Base-by-base conservation (phyloP, 2,113 vertebrate genomes). In the Poecile atricapillus region DNA sequence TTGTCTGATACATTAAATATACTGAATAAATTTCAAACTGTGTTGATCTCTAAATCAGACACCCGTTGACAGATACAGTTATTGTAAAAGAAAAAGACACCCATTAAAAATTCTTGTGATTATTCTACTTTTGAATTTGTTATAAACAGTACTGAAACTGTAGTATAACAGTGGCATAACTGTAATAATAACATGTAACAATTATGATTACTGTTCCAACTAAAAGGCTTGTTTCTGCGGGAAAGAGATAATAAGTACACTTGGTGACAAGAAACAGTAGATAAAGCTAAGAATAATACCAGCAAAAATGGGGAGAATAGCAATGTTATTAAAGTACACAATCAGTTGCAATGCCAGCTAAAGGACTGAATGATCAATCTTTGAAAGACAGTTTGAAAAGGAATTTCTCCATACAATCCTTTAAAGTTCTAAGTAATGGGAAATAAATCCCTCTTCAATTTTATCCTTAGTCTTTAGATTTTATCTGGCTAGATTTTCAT, bases 401-500 rank as follows among this genome's bases (percentile, higher is more conserved):
- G 1, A 64, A 50, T 83, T 83, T 91, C 8, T 86, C 35, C 9
- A 17, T 52, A 19, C 2, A 77, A 24, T 4, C 2, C 46, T 75
- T 65, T 44, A 28, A 2, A 59, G 0, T 60, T 41, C 28, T 64
- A 49, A 3, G 6, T 56, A n/a, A 63, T 12, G 8, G 15, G 4
- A 73, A 68, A 64, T 31, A 52, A 82, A 91, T n/a, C 21, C 10
- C 28, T 65, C 33, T 43, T 27, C 19, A 8, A 81, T 64, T 77
- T 74, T 69, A 55, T 46, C 31, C 8, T 76, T 28, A 33, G 4
- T 43, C 18, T 83, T 79, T 20, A 46, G 18, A 35, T 67, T 21
- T 75, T 62, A 31, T 10, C 15, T 0, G 1, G 5, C 9, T 68
- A 31, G 7, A 13, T 43, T 77, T 70, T 60, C 0, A 27, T 63